Conservation (phyloP, 2,797 vertebrate genomes). For the Podarcis siculus region DNA sequence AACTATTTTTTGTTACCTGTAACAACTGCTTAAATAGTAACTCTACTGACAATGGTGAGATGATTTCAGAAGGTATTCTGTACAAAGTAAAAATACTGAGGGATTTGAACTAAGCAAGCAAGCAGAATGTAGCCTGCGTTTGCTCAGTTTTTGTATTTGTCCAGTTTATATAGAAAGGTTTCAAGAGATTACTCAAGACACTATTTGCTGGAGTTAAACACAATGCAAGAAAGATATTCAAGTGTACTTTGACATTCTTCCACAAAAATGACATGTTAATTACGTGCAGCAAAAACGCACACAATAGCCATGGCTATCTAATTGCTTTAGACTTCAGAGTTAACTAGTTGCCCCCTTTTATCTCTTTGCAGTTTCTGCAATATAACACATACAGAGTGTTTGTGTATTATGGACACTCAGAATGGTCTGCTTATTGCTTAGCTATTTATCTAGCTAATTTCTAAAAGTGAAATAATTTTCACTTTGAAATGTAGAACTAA, state of each 20-base stretch:
- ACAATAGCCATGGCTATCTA: background rate
- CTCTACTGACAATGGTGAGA: slow-evolving; percentile 36
- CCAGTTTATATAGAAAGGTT: background rate
- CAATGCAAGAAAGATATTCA: background rate
- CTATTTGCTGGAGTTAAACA: background rate
- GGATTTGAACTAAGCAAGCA: background rate
- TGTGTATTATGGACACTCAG: slow-evolving; percentile 52
- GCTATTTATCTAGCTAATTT: slow-evolving; percentile 47
- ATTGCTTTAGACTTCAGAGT: background rate
- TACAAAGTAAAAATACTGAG: background rate
- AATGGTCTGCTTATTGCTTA: slow-evolving; percentile 46
- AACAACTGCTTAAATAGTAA: slow-evolving; percentile 31
- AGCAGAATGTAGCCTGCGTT: background rate
- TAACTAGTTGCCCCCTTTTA: background rate
- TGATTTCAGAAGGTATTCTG: slow-evolving; percentile 36
- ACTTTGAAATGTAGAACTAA: slow-evolving; percentile 31
- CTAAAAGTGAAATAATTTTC: slow-evolving; percentile 49
- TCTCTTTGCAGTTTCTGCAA: slow-evolving; percentile 55
- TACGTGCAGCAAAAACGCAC: background rate
- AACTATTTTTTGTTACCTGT: slow-evolving; percentile 31
- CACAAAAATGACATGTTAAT: background rate
- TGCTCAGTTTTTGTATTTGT: slow-evolving; percentile 1
- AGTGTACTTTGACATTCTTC: background rate
- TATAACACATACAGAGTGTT: slow-evolving; percentile 40
- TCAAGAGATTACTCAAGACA: background rate